Evolutionary conservation across 23 tunicate genomes (phyloP).

Genomic region (Ciona savignyi): DNA sequence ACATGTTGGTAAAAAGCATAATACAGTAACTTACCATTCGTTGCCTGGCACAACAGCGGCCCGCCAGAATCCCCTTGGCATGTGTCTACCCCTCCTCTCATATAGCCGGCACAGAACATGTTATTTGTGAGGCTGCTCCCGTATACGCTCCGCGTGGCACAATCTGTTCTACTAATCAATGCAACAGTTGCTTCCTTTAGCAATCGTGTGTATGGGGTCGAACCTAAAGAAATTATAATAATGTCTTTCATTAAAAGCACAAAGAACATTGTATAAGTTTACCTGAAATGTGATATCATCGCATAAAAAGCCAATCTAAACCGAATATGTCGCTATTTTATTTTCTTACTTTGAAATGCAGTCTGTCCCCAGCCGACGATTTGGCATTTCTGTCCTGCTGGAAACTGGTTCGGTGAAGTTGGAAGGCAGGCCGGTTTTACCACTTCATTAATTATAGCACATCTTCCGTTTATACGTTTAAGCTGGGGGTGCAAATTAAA

Average conservation of each 20-base stretch:
- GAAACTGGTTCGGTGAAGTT: conserved; percentile 29
- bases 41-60: conserved; percentile 53
- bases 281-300: too few species aligned
- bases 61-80: conserved; percentile 97
- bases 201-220: conserved; percentile 15
- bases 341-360: conserved; percentile 13
- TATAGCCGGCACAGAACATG: conserved; percentile 88
- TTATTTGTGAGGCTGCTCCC: conserved; percentile 18
- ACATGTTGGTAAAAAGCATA: background rate
- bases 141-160: conserved; percentile 46
- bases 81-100: conserved; percentile 75
- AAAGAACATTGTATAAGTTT: too few species aligned
- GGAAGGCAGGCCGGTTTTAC: conserved; percentile 58
- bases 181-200: conserved; percentile 64
- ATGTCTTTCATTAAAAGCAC: background rate
- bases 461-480: background rate
- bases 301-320: too few species aligned
- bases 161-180: conserved; percentile 21
- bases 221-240: conserved; percentile 17
- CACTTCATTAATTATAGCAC: background rate
- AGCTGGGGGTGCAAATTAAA: background rate
- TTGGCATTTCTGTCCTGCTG: conserved; percentile 24
- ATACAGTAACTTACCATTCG: background rate
- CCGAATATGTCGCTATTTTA: background rate
- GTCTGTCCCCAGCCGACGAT: conserved; percentile 86